Base-by-base conservation (phyloP, 1,140 invertebrate genomes). In the Drosophila ficusphila region DNA sequence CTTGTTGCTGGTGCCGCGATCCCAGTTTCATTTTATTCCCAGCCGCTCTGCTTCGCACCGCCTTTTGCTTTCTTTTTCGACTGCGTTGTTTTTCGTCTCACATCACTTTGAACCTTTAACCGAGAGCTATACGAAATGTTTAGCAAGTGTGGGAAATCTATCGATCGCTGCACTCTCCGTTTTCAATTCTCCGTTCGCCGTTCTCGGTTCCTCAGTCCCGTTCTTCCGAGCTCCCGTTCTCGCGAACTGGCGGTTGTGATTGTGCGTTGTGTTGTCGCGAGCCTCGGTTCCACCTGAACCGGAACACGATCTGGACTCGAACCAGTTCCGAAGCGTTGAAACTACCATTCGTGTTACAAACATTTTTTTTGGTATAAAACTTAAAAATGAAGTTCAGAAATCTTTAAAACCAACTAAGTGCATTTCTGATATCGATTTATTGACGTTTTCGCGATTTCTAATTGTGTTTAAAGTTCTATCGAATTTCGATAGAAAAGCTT, bases 31-130 rank as follows among this genome's bases (percentile, higher is more conserved):
- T 49, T 48, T 56, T 31, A 47, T 47, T 57, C 23, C 21, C 53
- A 57, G 49, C 53, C 25, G 52, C 61, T 48, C 36, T 47, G 56
- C 56, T 60, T 64, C 29, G 18, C 11, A 41, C 9, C 38, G 38
- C 38, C 54, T 62, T 38, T 58, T 65, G 70, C 44, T 72, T 56
- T 54, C 58, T 69, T 70, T 49, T 68, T 33, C 42, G 49, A 53
- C 44, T 56, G 5, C 68, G 56, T 62, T 70, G 54, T 47, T 78
- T 83, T 79, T 77, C 27, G 51, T 27, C 75, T 81, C 33, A 60
- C 74, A 53, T 73, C 64, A 75, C 65, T 73, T 76, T 85, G 76
- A 85, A 85, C 76, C 76, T 82, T 83, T 73, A 76, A 79, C 72
- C 75, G 79, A 79, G 67, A 79, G 74, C 71, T 71, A 47, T 61